Evolutionary conservation across 2,797 vertebrate genomes (phyloP).

Genomic region (Chaenodraco wilsoni): DNA sequence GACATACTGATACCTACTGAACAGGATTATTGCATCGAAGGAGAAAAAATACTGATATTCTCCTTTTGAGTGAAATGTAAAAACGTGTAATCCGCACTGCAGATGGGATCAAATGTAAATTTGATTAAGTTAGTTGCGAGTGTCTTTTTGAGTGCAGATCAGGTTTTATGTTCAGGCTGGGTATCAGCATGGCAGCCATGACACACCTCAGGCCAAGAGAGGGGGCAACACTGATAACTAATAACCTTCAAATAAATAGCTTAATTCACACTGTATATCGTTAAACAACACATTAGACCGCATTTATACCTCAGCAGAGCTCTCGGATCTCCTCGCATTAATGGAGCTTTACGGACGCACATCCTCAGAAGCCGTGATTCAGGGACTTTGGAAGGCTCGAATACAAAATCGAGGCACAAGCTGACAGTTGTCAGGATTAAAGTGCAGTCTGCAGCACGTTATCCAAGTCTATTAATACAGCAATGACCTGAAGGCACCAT

Average conservation of each 20-base stretch:
- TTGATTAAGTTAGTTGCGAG: neutral
- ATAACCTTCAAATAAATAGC: conserved; percentile 55
- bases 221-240: conserved; percentile 28
- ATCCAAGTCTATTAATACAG: conserved; percentile 53
- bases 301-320: conserved; percentile 32
- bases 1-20: conserved; percentile 16
- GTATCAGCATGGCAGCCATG: conserved; percentile 28
- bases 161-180: conserved; percentile 11
- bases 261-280: conserved; percentile 52
- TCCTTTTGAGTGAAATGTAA: neutral
- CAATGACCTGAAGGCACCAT: conserved; percentile 12
- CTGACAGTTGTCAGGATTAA: conserved; percentile 38
- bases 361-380: conserved; percentile 21
- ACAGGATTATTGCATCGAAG: neutral
- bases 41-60: neutral
- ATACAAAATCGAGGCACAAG: neutral
- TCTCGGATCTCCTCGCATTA: neutral
- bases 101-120: conserved; percentile 44
- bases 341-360: conserved; percentile 21
- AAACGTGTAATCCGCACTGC: conserved; percentile 53
- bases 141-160: conserved; percentile 15
- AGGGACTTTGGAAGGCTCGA: conserved; percentile 18
- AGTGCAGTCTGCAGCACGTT: conserved; percentile 47
- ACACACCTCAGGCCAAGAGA: conserved; percentile 9
- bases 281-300: conserved; percentile 33